These are phyloP conservation scores for Coregonus clupeaformis DNA, from an alignment of 2,113 vertebrate species.

Conservation along the genomic window DNA sequence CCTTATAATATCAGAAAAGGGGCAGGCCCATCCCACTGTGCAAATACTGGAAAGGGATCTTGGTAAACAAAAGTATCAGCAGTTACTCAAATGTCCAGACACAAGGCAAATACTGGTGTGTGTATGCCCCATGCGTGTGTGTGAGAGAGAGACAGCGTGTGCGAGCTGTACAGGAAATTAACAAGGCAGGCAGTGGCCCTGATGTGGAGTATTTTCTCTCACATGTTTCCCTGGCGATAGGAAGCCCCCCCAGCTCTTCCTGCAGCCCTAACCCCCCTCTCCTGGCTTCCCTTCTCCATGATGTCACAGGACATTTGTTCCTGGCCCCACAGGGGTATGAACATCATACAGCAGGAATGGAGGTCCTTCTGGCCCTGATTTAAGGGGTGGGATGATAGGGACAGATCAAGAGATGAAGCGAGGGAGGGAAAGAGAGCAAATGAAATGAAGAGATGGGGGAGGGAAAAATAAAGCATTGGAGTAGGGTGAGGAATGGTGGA, in stretches of 20 bases:
- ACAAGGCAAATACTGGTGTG: too few species aligned
- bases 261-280: not conserved
- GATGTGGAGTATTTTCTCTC: not conserved
- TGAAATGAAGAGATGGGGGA: not conserved
- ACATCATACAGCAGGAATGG: not conserved
- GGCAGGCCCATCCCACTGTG: not conserved
- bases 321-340: not conserved
- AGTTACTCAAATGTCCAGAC: too few species aligned
- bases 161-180: too few species aligned
- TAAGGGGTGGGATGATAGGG: not conserved
- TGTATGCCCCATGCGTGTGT: too few species aligned
- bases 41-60: not conserved
- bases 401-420: not conserved
- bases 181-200: not conserved
- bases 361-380: not conserved
- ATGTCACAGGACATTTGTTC: slow-evolving; percentile 5
- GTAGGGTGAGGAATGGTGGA: not conserved
- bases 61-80: too few species aligned
- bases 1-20: too few species aligned
- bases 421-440: not conserved
- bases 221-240: not conserved
- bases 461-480: not conserved
- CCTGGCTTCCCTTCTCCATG: slow-evolving; percentile 41
- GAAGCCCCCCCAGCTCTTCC: too few species aligned
- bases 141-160: too few species aligned